Conservation (phyloP, 2,888 invertebrate species). For the Lagria hirta region DNA sequence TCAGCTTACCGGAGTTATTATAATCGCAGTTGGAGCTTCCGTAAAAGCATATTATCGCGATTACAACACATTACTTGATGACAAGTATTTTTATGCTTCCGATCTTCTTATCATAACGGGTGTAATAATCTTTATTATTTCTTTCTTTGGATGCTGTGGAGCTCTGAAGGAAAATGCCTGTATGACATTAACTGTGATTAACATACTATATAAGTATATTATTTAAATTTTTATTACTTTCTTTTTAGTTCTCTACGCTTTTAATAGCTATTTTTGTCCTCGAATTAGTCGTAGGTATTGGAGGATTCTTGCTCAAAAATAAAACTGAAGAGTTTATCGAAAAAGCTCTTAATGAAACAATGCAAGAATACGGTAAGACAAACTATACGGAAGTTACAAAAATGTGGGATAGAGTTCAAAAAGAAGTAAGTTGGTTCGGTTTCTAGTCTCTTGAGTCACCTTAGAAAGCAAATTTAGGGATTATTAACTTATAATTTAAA, state of each 20-base stretch:
- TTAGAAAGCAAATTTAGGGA: too few species aligned
- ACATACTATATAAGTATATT: not conserved
- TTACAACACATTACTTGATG: constrained; percentile 77
- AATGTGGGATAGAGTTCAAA: constrained; percentile 80
- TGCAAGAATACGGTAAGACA: constrained; percentile 59
- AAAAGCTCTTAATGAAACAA: constrained; percentile 66
- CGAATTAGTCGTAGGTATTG: constrained; percentile 80
- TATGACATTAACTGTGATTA: constrained; percentile 82
- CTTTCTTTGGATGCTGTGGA: constrained; percentile 95
- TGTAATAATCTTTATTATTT: constrained; percentile 81
- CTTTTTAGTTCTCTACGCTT: constrained; percentile 70
- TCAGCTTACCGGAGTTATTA: constrained; percentile 82
- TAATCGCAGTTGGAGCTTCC: constrained; percentile 80
- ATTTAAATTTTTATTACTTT: constrained; percentile 7
- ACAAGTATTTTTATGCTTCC: constrained; percentile 80
- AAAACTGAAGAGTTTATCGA: constrained; percentile 67
- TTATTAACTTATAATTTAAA: too few species aligned
- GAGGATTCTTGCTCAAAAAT: constrained; percentile 72
- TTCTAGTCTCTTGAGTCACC: constrained; percentile 1
- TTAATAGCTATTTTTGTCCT: constrained; percentile 77
- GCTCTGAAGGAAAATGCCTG: constrained; percentile 92
- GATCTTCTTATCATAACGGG: constrained; percentile 85
- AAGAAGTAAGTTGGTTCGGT: constrained; percentile 64
- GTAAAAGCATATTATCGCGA: constrained; percentile 71
- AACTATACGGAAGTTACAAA: constrained; percentile 58